phyloP scores from a whole-genome alignment of 2,797 vertebrate species.

The Gallinago stenura region DNA sequence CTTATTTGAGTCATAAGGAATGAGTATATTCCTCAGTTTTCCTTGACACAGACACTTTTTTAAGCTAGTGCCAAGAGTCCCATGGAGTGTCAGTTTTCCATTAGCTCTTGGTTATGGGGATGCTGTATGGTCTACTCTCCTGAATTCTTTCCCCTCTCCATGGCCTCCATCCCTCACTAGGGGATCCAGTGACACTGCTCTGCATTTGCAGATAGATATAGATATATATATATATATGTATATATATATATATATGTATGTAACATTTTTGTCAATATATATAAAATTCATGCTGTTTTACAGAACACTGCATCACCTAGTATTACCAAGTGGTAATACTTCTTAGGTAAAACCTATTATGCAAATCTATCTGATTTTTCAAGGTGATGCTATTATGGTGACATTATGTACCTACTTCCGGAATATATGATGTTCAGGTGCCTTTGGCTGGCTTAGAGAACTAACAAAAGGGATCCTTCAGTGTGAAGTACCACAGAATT shows the following conservation, averaged over 20 bases:
- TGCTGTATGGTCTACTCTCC: not conserved
- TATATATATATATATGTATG: no score
- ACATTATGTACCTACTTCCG: not conserved
- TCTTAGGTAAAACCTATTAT: not conserved
- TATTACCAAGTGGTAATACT: not conserved
- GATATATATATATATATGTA: no score
- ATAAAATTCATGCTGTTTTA: not conserved
- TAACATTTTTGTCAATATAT: no score
- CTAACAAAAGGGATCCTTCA: not conserved
- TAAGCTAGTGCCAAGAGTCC: not conserved
- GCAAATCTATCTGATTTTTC: not conserved
- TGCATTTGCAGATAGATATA: not conserved
- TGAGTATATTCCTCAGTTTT: not conserved
- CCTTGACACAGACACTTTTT: not conserved
- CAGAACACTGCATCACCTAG: not conserved
- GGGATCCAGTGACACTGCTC: not conserved
- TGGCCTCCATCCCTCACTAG: not conserved
- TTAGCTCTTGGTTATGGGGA: not conserved
- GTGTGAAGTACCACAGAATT: not conserved
- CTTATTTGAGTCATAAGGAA: not conserved
- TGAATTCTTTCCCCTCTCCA: not conserved
- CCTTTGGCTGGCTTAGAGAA: not conserved
- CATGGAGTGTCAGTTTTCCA: not conserved
- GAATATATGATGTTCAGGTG: not conserved
- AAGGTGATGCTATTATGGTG: not conserved